Conservation (phyloP, 2,113 vertebrate species). For the Accipiter virgatus region DNA sequence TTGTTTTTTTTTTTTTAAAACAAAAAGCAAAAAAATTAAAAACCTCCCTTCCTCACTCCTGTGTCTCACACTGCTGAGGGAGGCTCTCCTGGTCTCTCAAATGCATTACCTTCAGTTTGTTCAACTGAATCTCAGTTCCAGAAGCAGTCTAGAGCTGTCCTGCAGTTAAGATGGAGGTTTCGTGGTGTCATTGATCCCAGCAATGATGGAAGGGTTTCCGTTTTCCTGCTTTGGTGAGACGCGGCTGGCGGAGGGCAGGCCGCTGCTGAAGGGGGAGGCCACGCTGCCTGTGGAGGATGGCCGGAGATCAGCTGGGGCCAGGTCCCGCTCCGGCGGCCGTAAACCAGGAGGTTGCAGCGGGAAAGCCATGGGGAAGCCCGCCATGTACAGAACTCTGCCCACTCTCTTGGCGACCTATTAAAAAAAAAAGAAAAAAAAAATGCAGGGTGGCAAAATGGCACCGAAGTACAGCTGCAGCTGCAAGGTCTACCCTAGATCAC, state of each 20-base stretch:
- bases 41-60: neutral
- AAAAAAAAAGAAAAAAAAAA: neutral
- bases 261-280: constrained; percentile 79
- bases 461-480: neutral
- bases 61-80: neutral
- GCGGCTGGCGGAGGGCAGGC: constrained; percentile 68
- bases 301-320: constrained; percentile 70
- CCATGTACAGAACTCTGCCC: constrained; percentile 93
- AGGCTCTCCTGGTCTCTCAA: neutral
- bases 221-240: constrained; percentile 90
- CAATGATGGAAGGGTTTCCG: constrained; percentile 66
- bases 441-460: rapidly evolving
- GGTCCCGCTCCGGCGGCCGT: constrained; percentile 76
- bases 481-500: neutral
- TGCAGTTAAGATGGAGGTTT: constrained; percentile 82
- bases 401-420: constrained; percentile 88
- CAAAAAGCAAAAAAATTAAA: neutral
- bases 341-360: constrained; percentile 84
- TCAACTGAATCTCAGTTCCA: neutral
- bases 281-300: constrained; percentile 81
- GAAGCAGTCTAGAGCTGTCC: neutral
- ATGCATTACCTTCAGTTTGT: neutral
- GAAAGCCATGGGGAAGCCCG: constrained; percentile 89
- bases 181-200: constrained; percentile 71
- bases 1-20: neutral